Conservation (phyloP, 2,797 vertebrate species). For the Leptodactylus fallax region DNA sequence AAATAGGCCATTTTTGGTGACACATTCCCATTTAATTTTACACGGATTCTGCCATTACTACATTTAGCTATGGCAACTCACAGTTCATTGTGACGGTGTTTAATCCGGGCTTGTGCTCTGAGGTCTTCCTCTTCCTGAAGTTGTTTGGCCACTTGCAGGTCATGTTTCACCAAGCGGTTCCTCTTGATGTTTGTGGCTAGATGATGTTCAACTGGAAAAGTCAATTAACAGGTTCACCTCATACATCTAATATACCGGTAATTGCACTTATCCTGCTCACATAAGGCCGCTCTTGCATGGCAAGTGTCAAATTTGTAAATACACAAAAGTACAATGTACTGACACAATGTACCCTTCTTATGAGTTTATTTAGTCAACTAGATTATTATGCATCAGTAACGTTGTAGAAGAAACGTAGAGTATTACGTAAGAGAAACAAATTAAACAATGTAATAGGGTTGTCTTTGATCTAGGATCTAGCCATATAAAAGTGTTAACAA, state of each 20-base stretch:
- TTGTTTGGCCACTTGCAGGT: slow-evolving; percentile 92
- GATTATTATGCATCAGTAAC: too few species aligned
- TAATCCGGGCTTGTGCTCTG: slow-evolving; percentile 82
- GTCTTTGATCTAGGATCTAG: too few species aligned
- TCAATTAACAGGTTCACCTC: not conserved
- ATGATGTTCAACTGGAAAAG: slow-evolving; percentile 90
- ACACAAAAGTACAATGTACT: too few species aligned
- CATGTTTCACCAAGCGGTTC: slow-evolving; percentile 92
- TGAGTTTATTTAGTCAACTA: too few species aligned
- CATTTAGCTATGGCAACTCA: slow-evolving; percentile 72
- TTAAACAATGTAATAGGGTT: too few species aligned
- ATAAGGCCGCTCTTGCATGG: not conserved
- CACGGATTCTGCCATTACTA: too few species aligned
- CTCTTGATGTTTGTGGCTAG: slow-evolving; percentile 94
- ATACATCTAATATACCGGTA: not conserved
- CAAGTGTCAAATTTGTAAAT: too few species aligned
- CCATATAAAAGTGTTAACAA: too few species aligned
- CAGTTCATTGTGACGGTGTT: slow-evolving; percentile 84
- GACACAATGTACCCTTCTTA: not conserved
- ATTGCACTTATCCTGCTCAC: not conserved
- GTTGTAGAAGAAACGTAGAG: too few species aligned
- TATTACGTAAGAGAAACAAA: too few species aligned
- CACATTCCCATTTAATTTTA: too few species aligned
- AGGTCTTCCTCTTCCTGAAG: slow-evolving; percentile 94
- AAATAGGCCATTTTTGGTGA: too few species aligned